Base-by-base conservation (phyloP, 1,140 invertebrate species). In the fruit fly (Drosophila melanogaster) region DNA sequence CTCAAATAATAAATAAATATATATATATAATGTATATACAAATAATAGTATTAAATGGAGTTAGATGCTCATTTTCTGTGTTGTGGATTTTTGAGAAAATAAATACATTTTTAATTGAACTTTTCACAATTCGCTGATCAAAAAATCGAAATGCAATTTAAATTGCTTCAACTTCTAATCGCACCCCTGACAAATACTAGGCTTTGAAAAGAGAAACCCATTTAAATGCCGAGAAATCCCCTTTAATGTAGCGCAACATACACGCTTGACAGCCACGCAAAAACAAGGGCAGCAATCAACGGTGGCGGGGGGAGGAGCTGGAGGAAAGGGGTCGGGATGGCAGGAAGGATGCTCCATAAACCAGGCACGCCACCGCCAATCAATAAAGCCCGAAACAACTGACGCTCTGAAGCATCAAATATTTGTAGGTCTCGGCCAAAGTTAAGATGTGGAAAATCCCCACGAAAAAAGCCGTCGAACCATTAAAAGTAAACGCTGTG, bases 401-500 rank as follows among this genome's bases (percentile, higher is more conserved):
- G 77, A 72, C 70, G 67, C 67, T 70, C 64, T 49, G 67, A 79
- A 71, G 83, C 83, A 89, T 86, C 84, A 86, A 86, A 86, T 86
- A 89, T 86, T 86, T 86, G 83, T 87, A 76, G 79, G 84, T 76
- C 79, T 77, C 66, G 77, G 79, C 72, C 85, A 81, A 70, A 87
- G 84, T 87, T 87, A 87, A 87, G 83, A 87, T 87, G 83, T 87
- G 83, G 84, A 87, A 87, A 87, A 87, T 84, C 80, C 83, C 66
- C 57, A 22, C 50, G 71, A 59, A 76, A 76, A 76, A 64, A 79
- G 77, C 76, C 77, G 38, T 10, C 33, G 49, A 72, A 64, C 76
- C 79, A 87, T 89, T 84, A 89, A 89, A 86, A 86, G 75, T 81
- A 86, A 87, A 86, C 83, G 83, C 81, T 87, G 79, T 86, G 81